Percentiles rank a stretch among this genome's conserved stretches.
phyloP scores from a whole-genome alignment of 2,888 invertebrate genomes.

The Eupithecia centaureata region DNA sequence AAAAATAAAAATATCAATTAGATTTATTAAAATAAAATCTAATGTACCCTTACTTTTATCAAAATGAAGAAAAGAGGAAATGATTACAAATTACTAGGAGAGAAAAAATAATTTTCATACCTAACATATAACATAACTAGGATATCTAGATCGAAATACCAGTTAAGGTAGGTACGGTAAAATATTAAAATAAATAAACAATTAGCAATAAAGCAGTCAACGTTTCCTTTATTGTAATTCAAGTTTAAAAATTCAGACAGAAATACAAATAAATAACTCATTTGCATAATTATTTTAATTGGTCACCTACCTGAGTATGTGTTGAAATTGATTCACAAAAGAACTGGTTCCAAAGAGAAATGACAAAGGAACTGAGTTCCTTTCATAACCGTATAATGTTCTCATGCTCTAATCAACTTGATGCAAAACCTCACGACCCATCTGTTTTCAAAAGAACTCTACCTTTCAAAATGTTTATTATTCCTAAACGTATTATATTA shows the following conservation, averaged over 20 bases:
- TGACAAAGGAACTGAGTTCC: conserved; percentile 26
- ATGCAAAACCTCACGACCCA: conserved; percentile 41
- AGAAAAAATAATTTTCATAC: neutral
- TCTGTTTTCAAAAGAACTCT: conserved; percentile 53
- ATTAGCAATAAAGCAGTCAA: conserved; percentile 3
- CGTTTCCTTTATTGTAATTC: conserved; percentile 13
- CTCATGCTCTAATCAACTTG: conserved; percentile 40
- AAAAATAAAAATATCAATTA: neutral
- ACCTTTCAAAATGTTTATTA: conserved; percentile 70
- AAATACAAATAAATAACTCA: conserved; percentile 30
- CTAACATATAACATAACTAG: neutral
- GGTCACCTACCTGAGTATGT: conserved; percentile 25
- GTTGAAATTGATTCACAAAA: conserved; percentile 30
- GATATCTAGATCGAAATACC: neutral
- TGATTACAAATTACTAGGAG: too few relatives aligned
- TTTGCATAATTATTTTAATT: conserved; percentile 39
- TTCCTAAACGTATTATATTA: conserved; percentile 75
- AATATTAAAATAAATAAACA: conserved; percentile 6
- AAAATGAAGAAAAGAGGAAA: too few relatives aligned
- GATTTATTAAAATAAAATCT: too few relatives aligned
- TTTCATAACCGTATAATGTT: conserved; percentile 37
- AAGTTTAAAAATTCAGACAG: conserved; percentile 30
- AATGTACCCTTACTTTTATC: too few relatives aligned
- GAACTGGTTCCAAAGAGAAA: conserved; percentile 26
- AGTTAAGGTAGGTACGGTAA: neutral